Percentiles rank a stretch among this genome's conserved stretches.
Evolutionary conservation across 2,113 vertebrate species (phyloP).

Genomic region (Gallinago undulata): DNA sequence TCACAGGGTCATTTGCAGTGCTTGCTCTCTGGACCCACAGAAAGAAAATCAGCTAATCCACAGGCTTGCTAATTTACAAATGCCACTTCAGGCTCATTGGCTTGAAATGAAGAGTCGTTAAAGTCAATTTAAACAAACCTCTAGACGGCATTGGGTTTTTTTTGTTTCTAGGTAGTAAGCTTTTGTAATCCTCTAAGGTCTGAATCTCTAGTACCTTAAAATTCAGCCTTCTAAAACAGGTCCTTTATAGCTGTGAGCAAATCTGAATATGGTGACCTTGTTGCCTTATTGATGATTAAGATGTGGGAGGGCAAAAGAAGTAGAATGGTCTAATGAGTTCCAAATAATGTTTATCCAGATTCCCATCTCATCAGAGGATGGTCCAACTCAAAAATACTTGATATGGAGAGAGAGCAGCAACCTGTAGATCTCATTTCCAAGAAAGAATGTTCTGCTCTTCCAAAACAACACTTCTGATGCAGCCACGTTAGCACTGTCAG

Average conservation of each 20-base stretch:
- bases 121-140: neutral
- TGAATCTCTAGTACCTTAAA: neutral
- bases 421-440: neutral
- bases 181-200: neutral
- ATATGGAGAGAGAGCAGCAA: neutral
- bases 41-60: neutral
- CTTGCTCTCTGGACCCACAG: neutral
- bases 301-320: neutral
- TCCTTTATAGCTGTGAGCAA: neutral
- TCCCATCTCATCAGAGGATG: neutral
- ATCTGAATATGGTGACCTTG: neutral
- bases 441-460: neutral
- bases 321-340: neutral
- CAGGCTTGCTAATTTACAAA: neutral
- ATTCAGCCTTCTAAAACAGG: neutral
- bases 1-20: neutral
- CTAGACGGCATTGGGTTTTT: neutral
- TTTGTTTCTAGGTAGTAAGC: neutral
- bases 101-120: neutral
- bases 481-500: neutral
- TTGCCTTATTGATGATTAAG: neutral
- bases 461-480: neutral
- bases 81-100: neutral
- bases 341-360: conserved; percentile 1
- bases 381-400: neutral